Evolutionary conservation across 2,888 invertebrate species (phyloP).

Genomic region (Endotricha flammealis): DNA sequence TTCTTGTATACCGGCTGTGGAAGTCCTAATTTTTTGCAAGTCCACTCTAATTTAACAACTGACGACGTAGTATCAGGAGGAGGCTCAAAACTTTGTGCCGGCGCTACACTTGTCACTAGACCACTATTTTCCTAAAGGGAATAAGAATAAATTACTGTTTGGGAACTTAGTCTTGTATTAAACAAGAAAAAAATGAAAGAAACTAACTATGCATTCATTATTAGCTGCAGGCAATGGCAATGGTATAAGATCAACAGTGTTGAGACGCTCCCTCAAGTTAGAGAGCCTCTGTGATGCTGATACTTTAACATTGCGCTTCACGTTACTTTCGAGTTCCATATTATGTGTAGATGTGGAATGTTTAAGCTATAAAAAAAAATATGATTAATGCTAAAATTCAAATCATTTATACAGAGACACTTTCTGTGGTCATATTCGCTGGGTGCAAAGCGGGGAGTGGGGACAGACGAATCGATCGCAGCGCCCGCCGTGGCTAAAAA

Average conservation of each 20-base stretch:
- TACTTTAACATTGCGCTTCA: constrained; percentile 48
- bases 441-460: too few relatives aligned
- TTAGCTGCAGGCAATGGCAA: constrained; percentile 57
- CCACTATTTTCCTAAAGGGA: constrained; percentile 43
- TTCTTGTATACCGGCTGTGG: constrained; percentile 61
- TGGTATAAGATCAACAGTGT: constrained; percentile 64
- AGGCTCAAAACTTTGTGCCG: constrained; percentile 53
- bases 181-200: neutral
- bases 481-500: too few relatives aligned
- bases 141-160: constrained; percentile 5
- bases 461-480: too few relatives aligned
- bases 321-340: constrained; percentile 42
- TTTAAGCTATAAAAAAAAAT: constrained; percentile 38
- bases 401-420: too few relatives aligned
- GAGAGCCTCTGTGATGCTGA: constrained; percentile 68
- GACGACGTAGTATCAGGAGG: constrained; percentile 62
- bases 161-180: neutral
- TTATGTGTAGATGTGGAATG: constrained; percentile 32
- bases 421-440: too few relatives aligned
- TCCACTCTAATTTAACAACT: constrained; percentile 61
- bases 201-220: constrained; percentile 48
- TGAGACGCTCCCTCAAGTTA: constrained; percentile 60
- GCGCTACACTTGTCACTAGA: constrained; percentile 46
- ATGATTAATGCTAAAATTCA: too few relatives aligned
- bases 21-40: constrained; percentile 62